A percentile compares a stretch with the other conserved stretches of the same genome.
Conservation (phyloP, 30 jellyfish, hydroid and myxozoan species). For the Rhopilema esculentum region DNA sequence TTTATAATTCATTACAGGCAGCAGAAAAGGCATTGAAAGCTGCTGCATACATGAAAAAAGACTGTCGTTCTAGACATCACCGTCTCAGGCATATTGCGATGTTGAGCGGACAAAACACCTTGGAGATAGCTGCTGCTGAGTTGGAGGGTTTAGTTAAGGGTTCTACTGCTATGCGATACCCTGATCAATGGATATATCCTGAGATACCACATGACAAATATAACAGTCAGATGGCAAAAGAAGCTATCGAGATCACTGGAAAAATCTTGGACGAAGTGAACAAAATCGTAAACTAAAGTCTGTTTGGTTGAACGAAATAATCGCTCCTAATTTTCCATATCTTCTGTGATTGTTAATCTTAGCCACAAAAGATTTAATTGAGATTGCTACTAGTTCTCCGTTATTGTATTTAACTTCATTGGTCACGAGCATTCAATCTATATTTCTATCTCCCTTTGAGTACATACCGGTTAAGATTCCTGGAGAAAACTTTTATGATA, state of each 20-base stretch:
- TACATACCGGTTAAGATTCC: too few species aligned
- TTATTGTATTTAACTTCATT: too few species aligned
- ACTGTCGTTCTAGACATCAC: not conserved
- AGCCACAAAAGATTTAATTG: too few species aligned
- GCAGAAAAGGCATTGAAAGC: constrained; percentile 80
- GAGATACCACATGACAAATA: constrained; percentile 70
- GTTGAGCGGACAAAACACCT: not conserved
- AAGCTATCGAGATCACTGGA: constrained; percentile 35
- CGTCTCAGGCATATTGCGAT: not conserved
- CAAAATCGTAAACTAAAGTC: not conserved
- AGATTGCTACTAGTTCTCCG: too few species aligned
- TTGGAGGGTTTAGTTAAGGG: constrained; percentile 59
- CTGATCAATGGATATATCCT: constrained; percentile 52
- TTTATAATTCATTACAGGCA: constrained; percentile 61
- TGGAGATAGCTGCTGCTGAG: constrained; percentile 23
- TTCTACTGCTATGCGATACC: constrained; percentile 46
- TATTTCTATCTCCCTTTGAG: too few species aligned
- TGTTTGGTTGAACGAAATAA: too few species aligned
- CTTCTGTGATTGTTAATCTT: too few species aligned
- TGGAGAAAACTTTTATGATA: too few species aligned
- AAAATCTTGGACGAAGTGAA: constrained; percentile 26
- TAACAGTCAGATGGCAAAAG: constrained; percentile 29
- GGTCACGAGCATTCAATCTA: too few species aligned
- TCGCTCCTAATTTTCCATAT: too few species aligned
- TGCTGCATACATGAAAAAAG: constrained; percentile 49